Evolutionary conservation across 2,888 invertebrate genomes (phyloP).

Genomic region (Agrilus mali): DNA sequence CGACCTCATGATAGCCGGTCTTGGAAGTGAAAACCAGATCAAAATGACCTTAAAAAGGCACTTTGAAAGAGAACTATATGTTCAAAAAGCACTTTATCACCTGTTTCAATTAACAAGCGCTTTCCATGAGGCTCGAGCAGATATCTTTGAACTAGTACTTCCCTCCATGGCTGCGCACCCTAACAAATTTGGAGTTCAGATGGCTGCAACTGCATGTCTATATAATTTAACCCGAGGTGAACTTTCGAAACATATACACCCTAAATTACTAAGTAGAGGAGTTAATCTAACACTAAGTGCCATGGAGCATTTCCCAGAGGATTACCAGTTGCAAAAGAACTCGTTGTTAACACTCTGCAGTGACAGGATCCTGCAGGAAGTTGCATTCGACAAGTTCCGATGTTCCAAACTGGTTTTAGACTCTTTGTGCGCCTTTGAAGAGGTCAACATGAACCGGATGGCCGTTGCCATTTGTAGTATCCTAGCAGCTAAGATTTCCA

Average conservation of each 20-base stretch:
- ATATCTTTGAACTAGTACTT: constrained; percentile 47
- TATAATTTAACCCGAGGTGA: constrained; percentile 59
- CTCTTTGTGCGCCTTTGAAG: constrained; percentile 54
- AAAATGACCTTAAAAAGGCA: constrained; percentile 45
- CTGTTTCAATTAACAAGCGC: constrained; percentile 39
- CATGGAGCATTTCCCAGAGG: constrained; percentile 54
- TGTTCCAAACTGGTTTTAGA: constrained; percentile 62
- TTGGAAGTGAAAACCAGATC: constrained; percentile 29
- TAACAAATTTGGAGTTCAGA: constrained; percentile 49
- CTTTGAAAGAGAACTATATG: constrained; percentile 41
- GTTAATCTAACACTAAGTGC: constrained; percentile 51
- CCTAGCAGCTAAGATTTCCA: constrained; percentile 43
- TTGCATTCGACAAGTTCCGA: constrained; percentile 29
- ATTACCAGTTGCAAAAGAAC: constrained; percentile 60
- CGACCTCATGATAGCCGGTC: constrained; percentile 20
- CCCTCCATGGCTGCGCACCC: constrained; percentile 37
- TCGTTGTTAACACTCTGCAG: constrained; percentile 60
- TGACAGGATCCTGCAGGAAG: constrained; percentile 62
- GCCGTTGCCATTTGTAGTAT: constrained; percentile 71
- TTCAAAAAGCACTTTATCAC: constrained; percentile 55
- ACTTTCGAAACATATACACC: constrained; percentile 49
- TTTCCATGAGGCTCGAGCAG: constrained; percentile 42
- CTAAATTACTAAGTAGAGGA: constrained; percentile 45
- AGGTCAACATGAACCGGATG: constrained; percentile 60
- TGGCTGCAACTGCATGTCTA: constrained; percentile 63